Conservation (phyloP, 1,140 invertebrate genomes). For the Ceratina japonica region DNA sequence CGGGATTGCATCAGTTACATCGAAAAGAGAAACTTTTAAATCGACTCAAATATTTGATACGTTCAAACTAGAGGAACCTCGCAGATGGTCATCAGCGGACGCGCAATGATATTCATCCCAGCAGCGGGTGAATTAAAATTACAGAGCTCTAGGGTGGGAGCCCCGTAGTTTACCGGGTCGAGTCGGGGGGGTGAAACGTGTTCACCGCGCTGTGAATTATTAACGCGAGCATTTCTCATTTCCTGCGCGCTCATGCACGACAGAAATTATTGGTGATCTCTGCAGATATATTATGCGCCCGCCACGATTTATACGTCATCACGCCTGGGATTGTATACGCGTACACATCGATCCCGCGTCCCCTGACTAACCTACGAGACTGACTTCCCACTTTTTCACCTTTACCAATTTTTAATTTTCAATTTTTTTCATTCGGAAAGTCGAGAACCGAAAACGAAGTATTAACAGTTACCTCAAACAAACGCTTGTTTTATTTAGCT, state of each 20-base stretch:
- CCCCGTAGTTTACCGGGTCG: slow-evolving; percentile 18
- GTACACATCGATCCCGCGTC: slow-evolving; percentile 25
- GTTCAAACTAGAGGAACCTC: too few species aligned
- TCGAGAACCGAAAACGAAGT: background rate
- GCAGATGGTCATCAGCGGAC: too few species aligned
- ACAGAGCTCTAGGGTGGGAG: background rate
- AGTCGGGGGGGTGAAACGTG: slow-evolving; percentile 12
- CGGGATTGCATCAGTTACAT: too few species aligned
- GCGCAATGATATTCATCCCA: too few species aligned
- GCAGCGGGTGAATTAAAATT: slow-evolving; percentile 37
- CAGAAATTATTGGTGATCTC: slow-evolving; percentile 45
- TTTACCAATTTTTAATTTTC: background rate
- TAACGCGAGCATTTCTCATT: slow-evolving; percentile 50
- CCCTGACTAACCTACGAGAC: background rate
- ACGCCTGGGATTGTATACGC: background rate
- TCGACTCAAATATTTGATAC: too few species aligned
- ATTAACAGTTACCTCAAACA: slow-evolving; percentile 19
- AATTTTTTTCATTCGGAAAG: background rate
- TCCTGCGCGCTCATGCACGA: slow-evolving; percentile 35
- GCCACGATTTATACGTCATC: slow-evolving; percentile 43
- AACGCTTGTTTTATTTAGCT: slow-evolving; percentile 18
- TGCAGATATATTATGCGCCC: slow-evolving; percentile 43
- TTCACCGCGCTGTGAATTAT: slow-evolving; percentile 43
- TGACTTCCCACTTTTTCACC: background rate
- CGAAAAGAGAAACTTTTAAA: too few species aligned